Evolutionary conservation across 1,140 invertebrate species (phyloP).

Genomic region (Melitaea cinxia): DNA sequence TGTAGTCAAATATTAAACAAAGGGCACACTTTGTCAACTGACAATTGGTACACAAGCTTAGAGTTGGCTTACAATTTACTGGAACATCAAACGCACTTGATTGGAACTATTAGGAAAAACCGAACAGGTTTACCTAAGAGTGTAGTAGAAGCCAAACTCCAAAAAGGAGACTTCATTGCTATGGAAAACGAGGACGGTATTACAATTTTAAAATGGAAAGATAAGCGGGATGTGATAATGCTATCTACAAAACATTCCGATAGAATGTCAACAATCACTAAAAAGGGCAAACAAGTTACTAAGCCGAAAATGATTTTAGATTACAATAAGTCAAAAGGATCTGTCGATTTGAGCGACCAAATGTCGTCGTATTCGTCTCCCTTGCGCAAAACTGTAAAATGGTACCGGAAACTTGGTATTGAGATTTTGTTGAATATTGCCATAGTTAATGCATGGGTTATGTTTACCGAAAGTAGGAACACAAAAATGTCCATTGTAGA

Average conservation of each 20-base stretch:
- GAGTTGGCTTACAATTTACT: background rate
- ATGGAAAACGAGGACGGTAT: background rate
- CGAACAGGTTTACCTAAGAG: background rate
- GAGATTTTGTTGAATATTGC: background rate
- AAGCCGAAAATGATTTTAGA: background rate
- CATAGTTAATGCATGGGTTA: background rate
- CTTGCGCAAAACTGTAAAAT: background rate
- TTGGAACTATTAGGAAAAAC: background rate
- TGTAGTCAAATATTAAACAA: background rate
- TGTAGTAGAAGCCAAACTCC: background rate
- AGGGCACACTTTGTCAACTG: background rate
- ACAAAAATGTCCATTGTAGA: background rate
- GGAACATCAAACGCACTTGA: background rate
- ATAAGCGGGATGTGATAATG: background rate
- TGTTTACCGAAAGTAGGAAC: background rate
- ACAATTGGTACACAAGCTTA: background rate
- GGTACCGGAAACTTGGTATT: background rate
- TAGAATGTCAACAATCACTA: background rate
- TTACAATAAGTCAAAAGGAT: background rate
- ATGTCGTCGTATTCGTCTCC: background rate
- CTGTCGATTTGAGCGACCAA: background rate
- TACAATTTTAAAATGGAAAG: background rate
- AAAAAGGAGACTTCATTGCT: background rate
- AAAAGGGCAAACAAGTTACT: background rate
- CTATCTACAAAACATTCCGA: background rate